These are phyloP conservation scores for Saguinus midas DNA, from an alignment of 2,113 vertebrate species.

Conservation along the genomic window DNA sequence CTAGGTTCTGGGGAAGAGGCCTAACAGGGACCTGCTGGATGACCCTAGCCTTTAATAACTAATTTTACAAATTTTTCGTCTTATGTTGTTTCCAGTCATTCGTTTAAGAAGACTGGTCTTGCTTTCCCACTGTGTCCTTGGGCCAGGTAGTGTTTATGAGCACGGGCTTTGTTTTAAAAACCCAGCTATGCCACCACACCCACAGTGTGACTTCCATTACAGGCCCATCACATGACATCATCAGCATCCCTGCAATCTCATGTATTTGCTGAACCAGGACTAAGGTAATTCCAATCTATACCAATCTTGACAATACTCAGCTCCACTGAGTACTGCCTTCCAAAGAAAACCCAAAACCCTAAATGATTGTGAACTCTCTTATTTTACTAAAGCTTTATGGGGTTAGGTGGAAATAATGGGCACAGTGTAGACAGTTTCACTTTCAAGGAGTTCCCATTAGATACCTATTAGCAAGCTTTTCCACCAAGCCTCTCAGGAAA, in stretches of 20 bases:
- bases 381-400: background rate
- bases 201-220: rapidly evolving
- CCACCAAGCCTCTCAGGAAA: background rate
- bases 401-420: background rate
- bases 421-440: background rate
- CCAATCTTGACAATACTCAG: background rate
- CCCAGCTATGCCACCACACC: background rate
- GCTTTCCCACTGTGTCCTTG: background rate
- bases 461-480: background rate
- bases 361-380: background rate
- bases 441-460: background rate
- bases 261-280: background rate
- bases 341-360: background rate
- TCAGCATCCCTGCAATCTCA: background rate
- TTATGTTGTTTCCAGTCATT: background rate
- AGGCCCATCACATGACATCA: rapidly evolving
- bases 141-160: background rate
- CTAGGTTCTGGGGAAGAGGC: background rate
- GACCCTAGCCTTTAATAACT: background rate
- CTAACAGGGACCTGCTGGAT: background rate
- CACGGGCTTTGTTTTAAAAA: background rate
- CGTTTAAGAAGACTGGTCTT: background rate
- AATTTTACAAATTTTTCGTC: background rate
- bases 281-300: background rate
- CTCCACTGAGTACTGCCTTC: background rate